Evolutionary conservation across 2,888 invertebrate genomes (phyloP).

Genomic region (Heliconius erato): DNA sequence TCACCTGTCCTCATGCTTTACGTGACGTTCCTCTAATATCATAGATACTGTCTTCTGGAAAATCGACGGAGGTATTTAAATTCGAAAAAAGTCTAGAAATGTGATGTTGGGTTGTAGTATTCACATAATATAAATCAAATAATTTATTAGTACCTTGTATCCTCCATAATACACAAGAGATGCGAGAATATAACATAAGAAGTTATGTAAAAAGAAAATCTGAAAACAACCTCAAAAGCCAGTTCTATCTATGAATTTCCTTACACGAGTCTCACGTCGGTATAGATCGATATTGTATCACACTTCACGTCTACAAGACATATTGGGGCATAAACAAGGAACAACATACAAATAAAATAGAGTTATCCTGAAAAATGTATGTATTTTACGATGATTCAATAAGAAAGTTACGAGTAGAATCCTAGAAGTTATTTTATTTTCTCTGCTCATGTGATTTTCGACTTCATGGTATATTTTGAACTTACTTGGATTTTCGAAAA

Average conservation of each 20-base stretch:
- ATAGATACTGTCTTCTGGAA: too few species aligned
- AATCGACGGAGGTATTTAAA: too few species aligned
- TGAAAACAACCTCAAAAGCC: background rate
- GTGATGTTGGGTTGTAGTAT: too few species aligned
- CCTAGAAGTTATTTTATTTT: background rate
- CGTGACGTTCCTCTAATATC: background rate
- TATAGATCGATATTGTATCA: background rate
- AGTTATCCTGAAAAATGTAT: background rate
- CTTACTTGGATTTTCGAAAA: background rate
- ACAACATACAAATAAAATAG: background rate
- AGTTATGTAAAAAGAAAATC: background rate
- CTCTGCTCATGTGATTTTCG: background rate
- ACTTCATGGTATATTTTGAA: background rate
- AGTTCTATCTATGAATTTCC: background rate
- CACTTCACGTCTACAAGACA: background rate
- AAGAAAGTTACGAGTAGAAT: background rate
- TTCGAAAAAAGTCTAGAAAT: too few species aligned
- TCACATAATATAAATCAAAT: background rate
- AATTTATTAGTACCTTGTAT: background rate
- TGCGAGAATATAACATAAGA: background rate
- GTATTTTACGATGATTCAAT: background rate
- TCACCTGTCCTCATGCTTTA: background rate
- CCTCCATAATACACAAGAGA: background rate
- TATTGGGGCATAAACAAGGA: background rate
- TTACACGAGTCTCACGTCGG: background rate